Evolutionary conservation across 2,797 vertebrate species (phyloP), one percentile per base, ranked within the genome.

Genomic region (Momotus momota): DNA sequence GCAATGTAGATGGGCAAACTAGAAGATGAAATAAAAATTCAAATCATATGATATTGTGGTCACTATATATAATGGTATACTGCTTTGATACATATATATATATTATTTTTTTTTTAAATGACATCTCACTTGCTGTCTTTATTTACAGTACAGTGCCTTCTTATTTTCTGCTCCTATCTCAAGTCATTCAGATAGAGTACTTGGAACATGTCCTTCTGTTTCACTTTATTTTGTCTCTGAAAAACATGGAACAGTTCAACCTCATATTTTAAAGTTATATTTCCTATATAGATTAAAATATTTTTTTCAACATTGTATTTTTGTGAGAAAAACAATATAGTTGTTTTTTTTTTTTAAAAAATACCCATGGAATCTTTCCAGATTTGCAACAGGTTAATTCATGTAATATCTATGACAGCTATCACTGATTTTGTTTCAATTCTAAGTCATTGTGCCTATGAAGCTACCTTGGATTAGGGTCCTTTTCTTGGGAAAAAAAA

Each of bases 41-140:
- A n/a, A 89, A 35, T 2, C 29, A 25, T 31, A 31, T 26, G 13
- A 38, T 75, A 33, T 9, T 65, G 8, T 29, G 4, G 14, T 61
- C 31, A 35, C 26, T 71, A 8, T 40, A 46, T 15, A 43, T 51
- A 64, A 58, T 23, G 12, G 29, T 52, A 21, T 26, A 23, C 2
- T 40, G 1, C 11, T 74, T 71, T 54, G 5, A 51, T 51, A 41
- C 3, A 38, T 35, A 35, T 8, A 35, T n/a, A n/a, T n/a, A n/a
- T n/a, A n/a, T n/a, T n/a, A n/a, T 0, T 38, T 1, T 14, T 48
- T 45, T 61, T 26, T 3, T 22, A 2, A 64, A 70, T 41, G 12
- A 1, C 20, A 38, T 74, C 23, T 77, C 12, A 38, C 8, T 70
- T 70, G 17, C 6, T 38, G 4, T 46, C 17, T 73, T 84, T 54